These are phyloP conservation scores for Phoeniculus purpureus DNA, from an alignment of 2,797 vertebrate genomes.

Conservation along the genomic window DNA sequence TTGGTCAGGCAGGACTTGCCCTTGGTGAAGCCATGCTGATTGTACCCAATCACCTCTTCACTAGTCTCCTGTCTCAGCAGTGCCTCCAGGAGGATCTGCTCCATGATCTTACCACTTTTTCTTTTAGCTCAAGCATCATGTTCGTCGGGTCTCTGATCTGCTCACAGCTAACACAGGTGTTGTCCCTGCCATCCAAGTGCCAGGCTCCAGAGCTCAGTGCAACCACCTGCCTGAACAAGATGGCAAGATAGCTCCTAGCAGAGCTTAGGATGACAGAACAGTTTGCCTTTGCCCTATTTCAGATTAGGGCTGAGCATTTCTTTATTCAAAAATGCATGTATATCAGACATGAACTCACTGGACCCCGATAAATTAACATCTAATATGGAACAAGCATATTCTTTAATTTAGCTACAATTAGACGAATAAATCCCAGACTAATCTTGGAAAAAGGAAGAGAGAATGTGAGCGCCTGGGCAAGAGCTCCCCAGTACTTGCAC, in stretches of 20 bases:
- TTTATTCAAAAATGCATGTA: not conserved
- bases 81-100: too few species aligned
- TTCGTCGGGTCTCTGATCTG: too few species aligned
- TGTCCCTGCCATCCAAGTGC: too few species aligned
- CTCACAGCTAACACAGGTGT: too few species aligned
- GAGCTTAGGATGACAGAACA: not conserved
- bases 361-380: not conserved
- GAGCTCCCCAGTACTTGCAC: not conserved
- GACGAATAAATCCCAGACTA: not conserved
- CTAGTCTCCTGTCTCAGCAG: too few species aligned
- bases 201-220: too few species aligned
- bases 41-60: too few species aligned
- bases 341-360: not conserved
- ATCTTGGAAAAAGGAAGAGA: not conserved
- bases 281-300: not conserved
- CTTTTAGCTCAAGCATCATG: too few species aligned
- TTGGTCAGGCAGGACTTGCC: too few species aligned
- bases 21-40: too few species aligned
- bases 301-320: fast-evolving
- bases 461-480: not conserved
- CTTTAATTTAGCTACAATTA: not conserved
- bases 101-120: too few species aligned
- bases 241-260: not conserved
- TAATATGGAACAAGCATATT: not conserved
- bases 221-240: too few species aligned